A percentile compares a stretch with the other conserved stretches of the same genome.
These are phyloP conservation scores for Sebastes matsubarae DNA, from an alignment of 2,797 vertebrate genomes.

Conservation along the genomic window DNA sequence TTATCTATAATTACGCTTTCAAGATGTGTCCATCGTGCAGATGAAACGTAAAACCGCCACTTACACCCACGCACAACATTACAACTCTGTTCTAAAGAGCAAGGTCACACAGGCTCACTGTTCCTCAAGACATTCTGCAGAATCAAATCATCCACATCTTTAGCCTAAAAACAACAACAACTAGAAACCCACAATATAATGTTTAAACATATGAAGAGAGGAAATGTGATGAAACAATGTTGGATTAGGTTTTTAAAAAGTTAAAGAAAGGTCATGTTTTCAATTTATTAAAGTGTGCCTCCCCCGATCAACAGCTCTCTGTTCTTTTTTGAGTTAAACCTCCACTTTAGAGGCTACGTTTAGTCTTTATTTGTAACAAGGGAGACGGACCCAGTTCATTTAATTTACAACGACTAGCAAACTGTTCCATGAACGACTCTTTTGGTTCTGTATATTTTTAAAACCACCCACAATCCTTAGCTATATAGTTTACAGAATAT, in stretches of 20 bases:
- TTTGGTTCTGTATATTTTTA: too few species aligned
- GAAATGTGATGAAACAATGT: neutral
- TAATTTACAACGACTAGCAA: rapidly evolving
- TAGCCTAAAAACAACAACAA: neutral
- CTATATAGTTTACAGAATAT: too few species aligned
- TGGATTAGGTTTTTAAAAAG: neutral
- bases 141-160: slow-evolving; percentile 21
- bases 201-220: neutral
- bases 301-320: neutral
- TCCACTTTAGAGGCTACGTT: too few species aligned
- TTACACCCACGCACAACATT: neutral
- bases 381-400: rapidly evolving
- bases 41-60: neutral
- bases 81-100: neutral
- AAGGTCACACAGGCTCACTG: neutral
- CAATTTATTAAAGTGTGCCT: neutral
- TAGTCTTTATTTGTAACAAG: rapidly evolving
- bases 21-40: neutral
- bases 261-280: neutral
- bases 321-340: too few species aligned
- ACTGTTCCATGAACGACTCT: too few species aligned
- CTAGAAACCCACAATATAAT: neutral
- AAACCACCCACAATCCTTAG: too few species aligned
- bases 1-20: neutral
- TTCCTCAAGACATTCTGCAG: slow-evolving; percentile 8